A percentile compares a stretch with the other conserved stretches of the same genome.
Conservation (phyloP, 1,140 invertebrate genomes). For the Drosophila serrata region DNA sequence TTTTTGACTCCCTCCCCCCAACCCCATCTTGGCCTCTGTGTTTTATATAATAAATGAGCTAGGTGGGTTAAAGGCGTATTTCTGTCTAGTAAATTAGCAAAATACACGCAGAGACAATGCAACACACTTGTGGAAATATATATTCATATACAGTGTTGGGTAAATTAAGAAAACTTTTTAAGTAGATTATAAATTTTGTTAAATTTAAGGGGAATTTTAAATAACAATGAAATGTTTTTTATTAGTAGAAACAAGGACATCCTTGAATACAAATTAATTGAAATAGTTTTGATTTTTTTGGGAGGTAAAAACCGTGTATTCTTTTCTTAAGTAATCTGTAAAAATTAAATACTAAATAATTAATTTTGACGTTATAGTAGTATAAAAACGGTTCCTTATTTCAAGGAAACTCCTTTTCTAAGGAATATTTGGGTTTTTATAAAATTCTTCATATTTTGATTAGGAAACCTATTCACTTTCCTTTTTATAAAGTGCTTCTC, state of each 20-base stretch:
- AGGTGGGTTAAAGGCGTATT: conserved; percentile 85
- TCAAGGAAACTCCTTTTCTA: too few species aligned
- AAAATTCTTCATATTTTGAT: fast-evolving
- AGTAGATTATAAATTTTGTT: neutral
- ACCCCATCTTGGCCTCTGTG: conserved; percentile 38
- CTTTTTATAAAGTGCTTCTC: too few species aligned
- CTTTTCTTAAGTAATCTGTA: neutral
- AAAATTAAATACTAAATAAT: neutral
- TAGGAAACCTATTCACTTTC: neutral
- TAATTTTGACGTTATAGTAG: neutral
- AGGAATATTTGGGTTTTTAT: too few species aligned
- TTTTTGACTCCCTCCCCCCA: conserved; percentile 33
- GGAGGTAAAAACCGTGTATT: neutral
- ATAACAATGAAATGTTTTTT: neutral
- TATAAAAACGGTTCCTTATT: neutral
- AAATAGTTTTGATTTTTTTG: neutral
- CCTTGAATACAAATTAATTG: too few species aligned
- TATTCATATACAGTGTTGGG: neutral
- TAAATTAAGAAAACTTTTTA: neutral
- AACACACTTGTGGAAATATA: conserved; percentile 30
- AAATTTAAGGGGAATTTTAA: neutral
- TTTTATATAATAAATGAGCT: conserved; percentile 85
- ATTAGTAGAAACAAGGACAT: neutral
- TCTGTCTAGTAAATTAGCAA: conserved; percentile 85
- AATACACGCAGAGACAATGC: conserved; percentile 76